Evolutionary conservation across 2,797 vertebrate species (phyloP).

Genomic region (Chrosomus eos): DNA sequence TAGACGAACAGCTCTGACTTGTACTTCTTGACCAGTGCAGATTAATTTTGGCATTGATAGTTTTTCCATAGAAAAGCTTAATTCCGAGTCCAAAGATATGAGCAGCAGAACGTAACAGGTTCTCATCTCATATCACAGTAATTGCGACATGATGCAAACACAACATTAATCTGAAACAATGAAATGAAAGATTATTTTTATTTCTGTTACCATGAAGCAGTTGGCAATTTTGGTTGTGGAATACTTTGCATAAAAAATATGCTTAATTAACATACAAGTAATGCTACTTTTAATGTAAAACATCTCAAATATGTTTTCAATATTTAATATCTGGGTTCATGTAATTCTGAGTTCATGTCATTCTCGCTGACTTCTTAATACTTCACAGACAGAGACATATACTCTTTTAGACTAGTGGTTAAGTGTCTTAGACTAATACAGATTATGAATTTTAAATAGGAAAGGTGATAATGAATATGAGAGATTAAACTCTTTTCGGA

Average conservation of each 20-base stretch:
- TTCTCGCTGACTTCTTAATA: constrained; percentile 1
- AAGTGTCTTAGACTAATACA: too few relatives aligned
- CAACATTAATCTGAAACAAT: too few relatives aligned
- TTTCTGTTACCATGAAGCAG: background rate
- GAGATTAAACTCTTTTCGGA: background rate
- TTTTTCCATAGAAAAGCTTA: too few relatives aligned
- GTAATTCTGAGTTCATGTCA: background rate
- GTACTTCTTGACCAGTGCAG: too few relatives aligned
- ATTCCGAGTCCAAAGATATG: too few relatives aligned
- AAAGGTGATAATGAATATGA: background rate
- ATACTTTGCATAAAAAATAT: too few relatives aligned
- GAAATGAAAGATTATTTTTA: background rate
- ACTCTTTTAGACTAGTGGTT: background rate
- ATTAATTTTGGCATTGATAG: too few relatives aligned
- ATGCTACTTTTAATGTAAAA: background rate
- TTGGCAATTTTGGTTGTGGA: background rate
- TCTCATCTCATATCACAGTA: too few relatives aligned
- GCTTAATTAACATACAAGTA: too few relatives aligned
- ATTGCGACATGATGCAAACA: too few relatives aligned
- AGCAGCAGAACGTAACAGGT: too few relatives aligned
- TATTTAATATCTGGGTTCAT: background rate
- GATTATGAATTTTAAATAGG: background rate
- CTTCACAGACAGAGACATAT: background rate
- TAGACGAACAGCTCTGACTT: too few relatives aligned
- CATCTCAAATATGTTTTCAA: background rate